A percentile compares a stretch with the other conserved stretches of the same genome.
Conservation (phyloP, 2,888 invertebrate species). For the Brenthis daphne region DNA sequence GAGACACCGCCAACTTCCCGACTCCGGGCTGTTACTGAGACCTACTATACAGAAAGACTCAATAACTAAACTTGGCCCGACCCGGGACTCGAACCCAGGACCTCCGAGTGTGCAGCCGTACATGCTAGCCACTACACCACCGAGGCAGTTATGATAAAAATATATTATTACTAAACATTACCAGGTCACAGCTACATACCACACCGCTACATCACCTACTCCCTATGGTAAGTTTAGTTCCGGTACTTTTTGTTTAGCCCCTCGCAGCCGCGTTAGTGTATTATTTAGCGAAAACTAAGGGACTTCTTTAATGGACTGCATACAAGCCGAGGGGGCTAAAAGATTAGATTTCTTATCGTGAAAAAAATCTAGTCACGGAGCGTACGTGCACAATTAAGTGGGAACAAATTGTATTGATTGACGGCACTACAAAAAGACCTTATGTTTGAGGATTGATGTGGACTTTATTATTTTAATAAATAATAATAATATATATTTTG, state of each 20-base stretch:
- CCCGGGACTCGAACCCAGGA: no score
- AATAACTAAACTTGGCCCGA: no score
- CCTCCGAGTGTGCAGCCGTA: no score
- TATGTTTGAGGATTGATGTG: background rate
- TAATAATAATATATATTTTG: no score
- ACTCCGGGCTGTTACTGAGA: no score
- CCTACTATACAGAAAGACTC: no score
- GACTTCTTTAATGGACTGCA: slow-evolving; percentile 73
- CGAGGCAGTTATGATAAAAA: no score
- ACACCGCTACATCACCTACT: slow-evolving; percentile 53
- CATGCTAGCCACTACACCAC: no score
- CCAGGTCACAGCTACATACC: slow-evolving; percentile 51
- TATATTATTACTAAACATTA: background rate
- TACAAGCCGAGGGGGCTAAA: slow-evolving; percentile 65
- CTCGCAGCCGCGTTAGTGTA: slow-evolving; percentile 68
- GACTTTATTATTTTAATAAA: no score
- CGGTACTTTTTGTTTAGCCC: slow-evolving; percentile 76
- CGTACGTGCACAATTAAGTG: slow-evolving; percentile 44
- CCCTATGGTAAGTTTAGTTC: slow-evolving; percentile 76
- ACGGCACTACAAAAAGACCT: slow-evolving; percentile 30
- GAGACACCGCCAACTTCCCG: no score
- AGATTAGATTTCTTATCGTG: slow-evolving; percentile 78
- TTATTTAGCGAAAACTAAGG: slow-evolving; percentile 78
- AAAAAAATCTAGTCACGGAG: slow-evolving; percentile 55
- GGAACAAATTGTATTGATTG: slow-evolving; percentile 44